Evolutionary conservation across 2,113 vertebrate species (phyloP), one percentile per base, ranked within the genome.

Genomic region (Phyllopteryx taeniolatus): DNA sequence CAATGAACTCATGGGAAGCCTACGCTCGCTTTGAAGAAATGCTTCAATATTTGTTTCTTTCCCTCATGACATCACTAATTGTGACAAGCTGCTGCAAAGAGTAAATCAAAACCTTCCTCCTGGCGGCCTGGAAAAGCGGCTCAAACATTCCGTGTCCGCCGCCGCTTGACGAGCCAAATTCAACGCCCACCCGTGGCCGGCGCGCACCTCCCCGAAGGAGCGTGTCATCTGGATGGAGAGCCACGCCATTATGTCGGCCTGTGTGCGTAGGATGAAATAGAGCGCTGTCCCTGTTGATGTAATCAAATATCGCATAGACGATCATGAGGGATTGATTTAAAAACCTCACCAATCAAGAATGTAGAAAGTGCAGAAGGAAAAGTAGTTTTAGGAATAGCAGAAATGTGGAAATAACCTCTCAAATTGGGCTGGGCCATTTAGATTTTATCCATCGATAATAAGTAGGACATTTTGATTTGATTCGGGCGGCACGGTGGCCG

Each of bases 271-370:
- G 59, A 35, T 15, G 33, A 61, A 35, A 61, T 5, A 35, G 13
- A 59, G 56, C 27, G 10, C 22, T 31, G 59, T 61, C 15, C 59
- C 31, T 19, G 59, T 61, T 35, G 59, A 10, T 76, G 72, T 72
- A 81, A 86, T 84, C 77, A 75, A 87, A 84, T 72, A 79, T 75
- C 63, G 73, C 77, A 87, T 83, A 85, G 83, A 88, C 88, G 71
- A 82, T 89, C 78, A 66, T n/a, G 59, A 85, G 86, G 80, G 77
- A 87, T 80, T 69, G 80, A 88, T 87, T 82, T 79, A 31, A 89
- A 88, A 86, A 91, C 87, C 89, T 91, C 89, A 91, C 85, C 84
- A 33, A 81, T 81, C 84, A 91, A 89, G 87, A 92, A 91, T 91
- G 90, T 81, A 88, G 88, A 87, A 85, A 68, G 72, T 77, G 79